Conservation (phyloP, 2,797 vertebrate genomes). For the Dicrostonyx torquatus region DNA sequence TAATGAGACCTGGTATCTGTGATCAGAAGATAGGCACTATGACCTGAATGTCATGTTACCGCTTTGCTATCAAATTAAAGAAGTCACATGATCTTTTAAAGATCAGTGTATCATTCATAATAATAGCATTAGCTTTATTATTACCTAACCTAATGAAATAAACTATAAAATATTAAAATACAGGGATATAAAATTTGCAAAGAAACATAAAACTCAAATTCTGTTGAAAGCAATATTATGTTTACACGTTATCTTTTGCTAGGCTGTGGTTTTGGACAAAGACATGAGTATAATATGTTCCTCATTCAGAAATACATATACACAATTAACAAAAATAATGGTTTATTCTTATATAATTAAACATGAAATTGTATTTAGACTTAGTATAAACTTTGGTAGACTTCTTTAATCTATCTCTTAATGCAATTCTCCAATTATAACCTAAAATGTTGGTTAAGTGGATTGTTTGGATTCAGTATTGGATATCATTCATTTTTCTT, state of each 20-base stretch:
- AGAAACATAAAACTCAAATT: background rate
- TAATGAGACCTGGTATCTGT: background rate
- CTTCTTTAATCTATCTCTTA: background rate
- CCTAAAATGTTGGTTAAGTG: background rate
- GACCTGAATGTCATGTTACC: background rate
- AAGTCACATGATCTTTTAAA: background rate
- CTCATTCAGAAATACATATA: background rate
- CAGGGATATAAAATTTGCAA: background rate
- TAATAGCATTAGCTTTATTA: background rate
- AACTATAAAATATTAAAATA: background rate
- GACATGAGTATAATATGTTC: background rate
- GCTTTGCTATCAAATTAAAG: background rate
- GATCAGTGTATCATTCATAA: background rate
- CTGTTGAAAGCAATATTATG: background rate
- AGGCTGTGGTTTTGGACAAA: background rate
- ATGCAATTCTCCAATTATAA: background rate
- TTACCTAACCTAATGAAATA: background rate
- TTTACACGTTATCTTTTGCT: background rate
- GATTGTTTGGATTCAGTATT: background rate
- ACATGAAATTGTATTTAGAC: background rate
- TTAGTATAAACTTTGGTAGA: background rate
- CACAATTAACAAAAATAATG: background rate
- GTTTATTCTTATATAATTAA: background rate
- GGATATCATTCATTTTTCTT: background rate
- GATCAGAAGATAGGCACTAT: background rate